Conservation (phyloP, 2,797 vertebrate genomes). For the Gambelia wislizenii region DNA sequence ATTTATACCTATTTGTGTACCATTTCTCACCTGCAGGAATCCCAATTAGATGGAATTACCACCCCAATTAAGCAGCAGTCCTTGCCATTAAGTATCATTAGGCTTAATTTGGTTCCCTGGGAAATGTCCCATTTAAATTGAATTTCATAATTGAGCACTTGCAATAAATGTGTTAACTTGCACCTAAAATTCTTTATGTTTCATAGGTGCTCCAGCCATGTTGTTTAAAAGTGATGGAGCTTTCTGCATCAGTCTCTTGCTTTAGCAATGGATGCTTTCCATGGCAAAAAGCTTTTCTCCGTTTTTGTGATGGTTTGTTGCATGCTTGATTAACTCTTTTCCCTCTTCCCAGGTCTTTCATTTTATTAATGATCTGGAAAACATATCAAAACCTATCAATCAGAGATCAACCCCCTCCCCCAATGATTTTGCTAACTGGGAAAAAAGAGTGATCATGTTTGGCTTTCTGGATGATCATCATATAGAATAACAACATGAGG, state of each 20-base stretch:
- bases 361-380: conserved; percentile 52
- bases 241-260: conserved; percentile 24
- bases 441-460: background rate
- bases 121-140: conserved; percentile 74
- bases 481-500: conserved; percentile 7
- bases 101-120: conserved; percentile 78
- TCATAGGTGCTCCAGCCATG: conserved; percentile 47
- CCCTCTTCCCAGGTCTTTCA: conserved; percentile 12
- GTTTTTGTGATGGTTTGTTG: background rate
- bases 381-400: conserved; percentile 22
- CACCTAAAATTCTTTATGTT: conserved; percentile 66
- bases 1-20: conserved; percentile 74
- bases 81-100: conserved; percentile 78
- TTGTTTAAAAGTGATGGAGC: conserved; percentile 48
- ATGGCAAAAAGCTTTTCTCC: conserved; percentile 19
- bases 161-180: conserved; percentile 75
- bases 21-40: conserved; percentile 78
- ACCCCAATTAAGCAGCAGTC: conserved; percentile 79
- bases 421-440: background rate
- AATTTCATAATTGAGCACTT: conserved; percentile 76
- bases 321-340: background rate
- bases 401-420: background rate
- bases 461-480: conserved; percentile 29
- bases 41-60: conserved; percentile 79
- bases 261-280: conserved; percentile 41